phyloP scores from a whole-genome alignment of 2,797 vertebrate species.

The Alauda arvensis region DNA sequence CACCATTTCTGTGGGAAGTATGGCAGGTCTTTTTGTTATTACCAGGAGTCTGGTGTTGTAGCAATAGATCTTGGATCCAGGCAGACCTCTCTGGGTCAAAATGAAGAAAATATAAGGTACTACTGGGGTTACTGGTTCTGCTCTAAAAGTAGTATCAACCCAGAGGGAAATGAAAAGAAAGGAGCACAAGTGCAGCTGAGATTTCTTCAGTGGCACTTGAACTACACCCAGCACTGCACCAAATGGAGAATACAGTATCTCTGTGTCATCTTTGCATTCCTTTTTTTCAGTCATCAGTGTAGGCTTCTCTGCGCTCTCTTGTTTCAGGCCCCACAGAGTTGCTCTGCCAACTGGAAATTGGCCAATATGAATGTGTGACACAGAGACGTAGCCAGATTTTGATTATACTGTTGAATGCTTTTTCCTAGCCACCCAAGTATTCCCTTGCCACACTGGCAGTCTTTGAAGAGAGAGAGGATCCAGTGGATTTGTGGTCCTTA shows the following conservation, averaged over 20 bases:
- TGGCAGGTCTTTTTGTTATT: background rate
- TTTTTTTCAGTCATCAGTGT: background rate
- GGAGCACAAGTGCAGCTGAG: background rate
- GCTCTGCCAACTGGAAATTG: background rate
- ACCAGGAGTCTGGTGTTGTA: background rate
- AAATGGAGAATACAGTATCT: background rate
- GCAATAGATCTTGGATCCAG: background rate
- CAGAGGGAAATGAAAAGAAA: background rate
- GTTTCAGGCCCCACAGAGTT: background rate
- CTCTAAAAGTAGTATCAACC: background rate
- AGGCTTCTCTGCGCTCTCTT: background rate
- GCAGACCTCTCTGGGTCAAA: background rate
- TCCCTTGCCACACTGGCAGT: background rate
- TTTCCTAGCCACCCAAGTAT: background rate
- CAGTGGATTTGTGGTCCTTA: background rate
- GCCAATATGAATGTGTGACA: background rate
- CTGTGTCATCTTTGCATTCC: background rate
- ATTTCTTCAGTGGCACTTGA: background rate
- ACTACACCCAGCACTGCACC: background rate
- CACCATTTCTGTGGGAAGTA: background rate
- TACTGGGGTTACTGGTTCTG: background rate
- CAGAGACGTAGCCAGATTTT: background rate
- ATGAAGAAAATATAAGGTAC: background rate
- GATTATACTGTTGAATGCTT: background rate
- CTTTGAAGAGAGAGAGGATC: background rate